Evolutionary conservation across 1,140 invertebrate species (phyloP).

Genomic region (Notospermus geniculatus): DNA sequence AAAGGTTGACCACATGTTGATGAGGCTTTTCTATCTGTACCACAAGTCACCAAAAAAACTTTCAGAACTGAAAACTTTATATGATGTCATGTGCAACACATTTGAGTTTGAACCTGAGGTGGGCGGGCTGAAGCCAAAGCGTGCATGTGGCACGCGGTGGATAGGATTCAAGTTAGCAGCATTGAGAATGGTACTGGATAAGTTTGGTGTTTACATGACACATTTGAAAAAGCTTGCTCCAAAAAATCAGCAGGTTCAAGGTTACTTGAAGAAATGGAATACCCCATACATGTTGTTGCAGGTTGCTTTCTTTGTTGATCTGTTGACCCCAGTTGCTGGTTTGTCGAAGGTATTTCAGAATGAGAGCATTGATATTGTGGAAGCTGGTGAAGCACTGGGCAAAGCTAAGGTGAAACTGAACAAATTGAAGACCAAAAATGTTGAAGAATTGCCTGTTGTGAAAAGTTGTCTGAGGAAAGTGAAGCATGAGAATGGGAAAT

Average conservation of each 20-base stretch:
- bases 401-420: background rate
- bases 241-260: background rate
- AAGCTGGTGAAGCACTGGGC: background rate
- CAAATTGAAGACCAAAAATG: background rate
- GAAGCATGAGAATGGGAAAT: background rate
- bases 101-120: constrained; percentile 7
- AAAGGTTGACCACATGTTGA: constrained; percentile 2
- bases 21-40: constrained; percentile 6
- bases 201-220: constrained; percentile 7
- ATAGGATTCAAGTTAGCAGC: background rate
- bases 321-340: background rate
- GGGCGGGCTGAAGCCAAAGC: constrained; percentile 1
- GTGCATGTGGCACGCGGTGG: background rate
- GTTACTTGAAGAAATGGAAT: constrained; percentile 10
- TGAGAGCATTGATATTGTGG: constrained; percentile 7
- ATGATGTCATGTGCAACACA: background rate
- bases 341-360: constrained; percentile 3
- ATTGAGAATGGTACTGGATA: background rate
- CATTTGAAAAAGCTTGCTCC: background rate
- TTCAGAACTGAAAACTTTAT: background rate
- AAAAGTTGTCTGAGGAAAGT: background rate
- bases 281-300: background rate
- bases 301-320: constrained; percentile 1
- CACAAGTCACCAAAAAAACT: constrained; percentile 1
- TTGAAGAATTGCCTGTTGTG: background rate